Evolutionary conservation across 2,888 invertebrate species (phyloP).

Genomic region (Pasiphila rectangulata): DNA sequence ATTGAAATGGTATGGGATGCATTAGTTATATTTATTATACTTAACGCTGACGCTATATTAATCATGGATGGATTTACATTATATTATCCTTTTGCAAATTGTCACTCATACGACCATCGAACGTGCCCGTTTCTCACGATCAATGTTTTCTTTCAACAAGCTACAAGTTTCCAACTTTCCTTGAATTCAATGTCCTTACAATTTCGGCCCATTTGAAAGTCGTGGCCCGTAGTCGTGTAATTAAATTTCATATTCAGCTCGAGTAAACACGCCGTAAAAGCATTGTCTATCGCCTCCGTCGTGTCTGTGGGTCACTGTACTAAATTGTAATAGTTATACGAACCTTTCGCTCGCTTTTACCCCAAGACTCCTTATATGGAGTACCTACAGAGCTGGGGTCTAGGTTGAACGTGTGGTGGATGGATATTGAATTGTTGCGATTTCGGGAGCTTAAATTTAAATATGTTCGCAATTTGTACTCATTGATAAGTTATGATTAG

Average conservation of each 20-base stretch:
- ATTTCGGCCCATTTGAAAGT: constrained; percentile 31
- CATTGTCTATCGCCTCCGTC: constrained; percentile 23
- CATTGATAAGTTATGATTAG: too few relatives aligned
- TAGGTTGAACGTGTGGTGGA: constrained; percentile 29
- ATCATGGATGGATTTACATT: too few relatives aligned
- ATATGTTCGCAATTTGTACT: constrained; percentile 3
- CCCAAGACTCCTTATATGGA: constrained; percentile 19
- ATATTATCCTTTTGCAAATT: too few relatives aligned
- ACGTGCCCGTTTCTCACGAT: background rate
- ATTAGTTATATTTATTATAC: too few relatives aligned
- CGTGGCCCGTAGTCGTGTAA: constrained; percentile 27
- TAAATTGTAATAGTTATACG: constrained; percentile 29
- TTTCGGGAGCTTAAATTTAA: constrained; percentile 4
- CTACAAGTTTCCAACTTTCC: constrained; percentile 18
- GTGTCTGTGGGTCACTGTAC: constrained; percentile 19
- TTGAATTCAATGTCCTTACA: constrained; percentile 24
- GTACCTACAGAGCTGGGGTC: constrained; percentile 25
- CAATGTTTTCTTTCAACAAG: constrained; percentile 4
- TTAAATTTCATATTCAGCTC: constrained; percentile 33
- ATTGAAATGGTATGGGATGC: too few relatives aligned
- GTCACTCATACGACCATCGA: too few relatives aligned
- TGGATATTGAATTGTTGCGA: constrained; percentile 17
- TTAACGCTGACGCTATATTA: too few relatives aligned
- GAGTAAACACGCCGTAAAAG: constrained; percentile 28
- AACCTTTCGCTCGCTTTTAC: constrained; percentile 29